A percentile compares a stretch with the other conserved stretches of the same genome.
phyloP scores from a whole-genome alignment of 1,140 invertebrate species.

The Conopomorpha cramerella region DNA sequence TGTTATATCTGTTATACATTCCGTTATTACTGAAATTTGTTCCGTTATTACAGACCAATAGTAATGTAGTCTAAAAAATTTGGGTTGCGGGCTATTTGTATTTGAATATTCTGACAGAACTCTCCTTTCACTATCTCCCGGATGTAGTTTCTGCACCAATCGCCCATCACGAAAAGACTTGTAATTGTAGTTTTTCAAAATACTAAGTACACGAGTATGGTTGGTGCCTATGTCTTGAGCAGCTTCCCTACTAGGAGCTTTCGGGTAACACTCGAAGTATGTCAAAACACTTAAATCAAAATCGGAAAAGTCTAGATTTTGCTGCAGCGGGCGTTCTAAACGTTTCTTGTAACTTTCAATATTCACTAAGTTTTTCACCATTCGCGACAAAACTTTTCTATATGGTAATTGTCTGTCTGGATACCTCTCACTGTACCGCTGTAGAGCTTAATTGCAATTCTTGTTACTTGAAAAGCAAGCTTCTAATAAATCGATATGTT shows the following conservation, averaged over 20 bases:
- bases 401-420: slow-evolving; percentile 1
- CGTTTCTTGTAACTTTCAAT: slow-evolving; percentile 1
- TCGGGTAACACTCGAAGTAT: slow-evolving; percentile 2
- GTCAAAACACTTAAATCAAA: slow-evolving; percentile 1
- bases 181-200: slow-evolving; percentile 1
- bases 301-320: slow-evolving; percentile 2
- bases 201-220: background rate
- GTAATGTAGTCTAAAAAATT: background rate
- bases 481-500: too few species aligned
- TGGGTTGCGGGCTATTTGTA: background rate
- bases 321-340: background rate
- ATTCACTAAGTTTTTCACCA: slow-evolving; percentile 1
- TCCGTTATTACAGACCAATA: background rate
- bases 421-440: slow-evolving; percentile 1
- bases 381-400: slow-evolving; percentile 1
- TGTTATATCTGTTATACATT: background rate
- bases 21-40: slow-evolving; percentile 1
- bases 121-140: background rate
- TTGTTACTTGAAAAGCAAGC: background rate
- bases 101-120: background rate
- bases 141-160: slow-evolving; percentile 1
- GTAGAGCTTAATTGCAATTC: slow-evolving; percentile 1
- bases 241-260: slow-evolving; percentile 2
- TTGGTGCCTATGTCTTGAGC: background rate
- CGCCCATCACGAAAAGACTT: slow-evolving; percentile 1